These are phyloP conservation scores for Drosophila kanapiae DNA, from an alignment of 1,140 invertebrate genomes.

Conservation along the genomic window DNA sequence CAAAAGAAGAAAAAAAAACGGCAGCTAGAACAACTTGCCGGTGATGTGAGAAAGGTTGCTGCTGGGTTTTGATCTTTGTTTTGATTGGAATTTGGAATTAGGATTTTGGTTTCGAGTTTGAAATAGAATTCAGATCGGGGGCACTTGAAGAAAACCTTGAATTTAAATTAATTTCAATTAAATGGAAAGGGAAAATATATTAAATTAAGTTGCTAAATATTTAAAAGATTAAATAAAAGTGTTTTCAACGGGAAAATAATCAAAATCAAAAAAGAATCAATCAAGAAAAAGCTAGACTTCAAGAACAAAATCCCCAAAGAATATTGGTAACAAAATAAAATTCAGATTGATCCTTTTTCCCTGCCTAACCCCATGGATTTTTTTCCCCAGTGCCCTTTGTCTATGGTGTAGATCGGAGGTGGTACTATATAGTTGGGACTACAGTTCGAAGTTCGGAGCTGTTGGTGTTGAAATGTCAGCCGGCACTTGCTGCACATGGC, in stretches of 20 bases:
- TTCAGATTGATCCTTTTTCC: too few relatives aligned
- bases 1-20: constrained; percentile 38
- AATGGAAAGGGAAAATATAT: background rate
- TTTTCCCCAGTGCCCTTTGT: background rate
- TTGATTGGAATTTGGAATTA: constrained; percentile 54
- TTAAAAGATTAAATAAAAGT: background rate
- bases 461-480: constrained; percentile 73
- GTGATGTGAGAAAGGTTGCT: constrained; percentile 48
- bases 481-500: constrained; percentile 67
- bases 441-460: background rate
- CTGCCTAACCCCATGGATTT: background rate
- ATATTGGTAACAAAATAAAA: too few relatives aligned
- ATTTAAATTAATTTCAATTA: background rate
- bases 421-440: background rate
- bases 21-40: constrained; percentile 58
- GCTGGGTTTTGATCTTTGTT: constrained; percentile 67
- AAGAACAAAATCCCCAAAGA: too few relatives aligned
- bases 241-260: background rate
- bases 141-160: background rate
- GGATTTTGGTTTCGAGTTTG: constrained; percentile 18
- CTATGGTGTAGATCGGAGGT: background rate
- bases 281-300: too few relatives aligned
- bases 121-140: background rate
- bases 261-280: background rate
- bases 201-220: background rate